Conservation (phyloP, 1,140 invertebrate species). For the Heliconius hermathena region DNA sequence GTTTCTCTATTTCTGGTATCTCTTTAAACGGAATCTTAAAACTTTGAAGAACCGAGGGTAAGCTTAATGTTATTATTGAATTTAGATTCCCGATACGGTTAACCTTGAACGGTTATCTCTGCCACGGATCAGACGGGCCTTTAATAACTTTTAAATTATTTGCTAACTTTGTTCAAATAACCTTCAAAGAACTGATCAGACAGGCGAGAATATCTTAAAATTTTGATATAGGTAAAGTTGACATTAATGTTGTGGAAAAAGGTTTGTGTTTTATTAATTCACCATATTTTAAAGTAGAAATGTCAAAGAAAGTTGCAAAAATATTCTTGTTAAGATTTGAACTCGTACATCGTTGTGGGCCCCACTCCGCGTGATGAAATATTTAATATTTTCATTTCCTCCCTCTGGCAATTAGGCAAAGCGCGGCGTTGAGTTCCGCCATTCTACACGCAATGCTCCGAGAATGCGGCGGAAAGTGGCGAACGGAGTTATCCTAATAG, state of each 20-base stretch:
- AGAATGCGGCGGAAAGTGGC: no score
- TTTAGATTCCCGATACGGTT: slow-evolving; percentile 23
- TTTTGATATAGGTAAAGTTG: neutral
- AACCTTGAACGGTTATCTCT: slow-evolving; percentile 24
- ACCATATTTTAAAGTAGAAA: neutral
- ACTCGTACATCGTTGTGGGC: no score
- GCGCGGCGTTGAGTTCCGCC: no score
- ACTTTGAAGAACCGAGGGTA: slow-evolving; percentile 10
- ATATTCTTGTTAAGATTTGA: no score
- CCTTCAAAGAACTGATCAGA: neutral
- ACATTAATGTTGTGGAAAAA: neutral
- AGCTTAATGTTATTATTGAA: slow-evolving; percentile 29
- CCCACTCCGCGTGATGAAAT: neutral
- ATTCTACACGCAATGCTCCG: no score
- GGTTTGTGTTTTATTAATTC: neutral
- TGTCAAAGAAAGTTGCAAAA: no score
- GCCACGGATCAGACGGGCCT: slow-evolving; percentile 14
- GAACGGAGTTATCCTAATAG: no score
- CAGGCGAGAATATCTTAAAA: neutral
- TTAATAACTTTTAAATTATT: slow-evolving; percentile 24
- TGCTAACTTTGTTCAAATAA: neutral
- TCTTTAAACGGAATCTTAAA: slow-evolving; percentile 15
- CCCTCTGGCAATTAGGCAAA: no score
- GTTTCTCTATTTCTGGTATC: neutral
- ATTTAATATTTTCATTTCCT: neutral